Percentiles rank a stretch among this genome's conserved stretches.
phyloP scores from a whole-genome alignment of 2,113 vertebrate species.

The Cromileptes altivelis region DNA sequence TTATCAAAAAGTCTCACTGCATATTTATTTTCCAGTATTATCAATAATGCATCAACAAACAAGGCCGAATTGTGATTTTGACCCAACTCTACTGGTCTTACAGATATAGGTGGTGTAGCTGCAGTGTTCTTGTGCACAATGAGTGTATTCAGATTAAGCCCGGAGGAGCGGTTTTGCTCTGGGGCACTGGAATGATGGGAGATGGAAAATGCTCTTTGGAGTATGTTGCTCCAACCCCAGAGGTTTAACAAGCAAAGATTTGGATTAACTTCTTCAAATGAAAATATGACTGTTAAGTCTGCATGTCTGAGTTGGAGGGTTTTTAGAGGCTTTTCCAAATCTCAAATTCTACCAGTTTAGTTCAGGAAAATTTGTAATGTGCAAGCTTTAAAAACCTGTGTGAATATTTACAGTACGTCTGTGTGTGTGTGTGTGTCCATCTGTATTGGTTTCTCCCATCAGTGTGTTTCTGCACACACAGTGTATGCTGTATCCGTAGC shows the following conservation, averaged over 20 bases:
- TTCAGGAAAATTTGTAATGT: constrained; percentile 34
- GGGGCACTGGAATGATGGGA: constrained; percentile 21
- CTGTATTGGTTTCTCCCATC: constrained; percentile 30
- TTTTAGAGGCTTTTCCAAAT: constrained; percentile 61
- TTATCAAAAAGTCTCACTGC: background rate
- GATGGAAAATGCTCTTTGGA: constrained; percentile 45
- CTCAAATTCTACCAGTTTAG: constrained; percentile 48
- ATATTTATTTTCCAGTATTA: constrained; percentile 24
- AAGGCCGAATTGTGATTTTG: constrained; percentile 6
- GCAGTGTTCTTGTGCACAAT: background rate
- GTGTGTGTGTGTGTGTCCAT: background rate
- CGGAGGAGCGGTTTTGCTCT: constrained; percentile 25
- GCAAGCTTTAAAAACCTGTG: constrained; percentile 38
- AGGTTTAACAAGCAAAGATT: constrained; percentile 66
- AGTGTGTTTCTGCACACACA: background rate
- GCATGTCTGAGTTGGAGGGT: constrained; percentile 31
- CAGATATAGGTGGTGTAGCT: background rate
- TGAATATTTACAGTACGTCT: constrained; percentile 8
- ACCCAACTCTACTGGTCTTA: background rate
- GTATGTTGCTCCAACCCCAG: constrained; percentile 45
- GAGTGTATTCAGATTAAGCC: constrained; percentile 20
- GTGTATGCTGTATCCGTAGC: constrained; percentile 11
- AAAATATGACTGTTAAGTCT: constrained; percentile 58
- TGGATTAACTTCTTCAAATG: constrained; percentile 64
- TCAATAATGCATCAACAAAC: constrained; percentile 41